A percentile compares a stretch with the other conserved stretches of the same genome.
These are phyloP conservation scores for Oreotrochilus melanogaster DNA, from an alignment of 2,113 vertebrate species.

Conservation along the genomic window DNA sequence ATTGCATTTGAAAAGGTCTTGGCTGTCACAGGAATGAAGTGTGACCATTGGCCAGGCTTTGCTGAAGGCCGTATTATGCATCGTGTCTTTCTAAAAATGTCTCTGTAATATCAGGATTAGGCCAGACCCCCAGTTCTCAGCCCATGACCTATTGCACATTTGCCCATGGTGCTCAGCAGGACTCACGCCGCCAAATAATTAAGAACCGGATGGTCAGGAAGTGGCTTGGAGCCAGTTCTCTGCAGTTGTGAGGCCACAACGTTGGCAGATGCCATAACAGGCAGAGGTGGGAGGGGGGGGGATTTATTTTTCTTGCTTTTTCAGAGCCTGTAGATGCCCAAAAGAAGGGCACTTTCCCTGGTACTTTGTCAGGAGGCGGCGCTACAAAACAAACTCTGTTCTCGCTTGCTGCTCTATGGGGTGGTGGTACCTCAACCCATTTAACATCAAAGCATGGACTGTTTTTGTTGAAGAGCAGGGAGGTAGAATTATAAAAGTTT, in stretches of 20 bases:
- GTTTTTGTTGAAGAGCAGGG: fast-evolving
- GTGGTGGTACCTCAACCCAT: neutral
- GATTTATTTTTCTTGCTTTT: neutral
- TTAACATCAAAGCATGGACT: neutral
- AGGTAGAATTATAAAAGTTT: neutral
- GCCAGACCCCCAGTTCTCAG: slow-evolving; percentile 43
- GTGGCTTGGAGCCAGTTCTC: slow-evolving; percentile 48
- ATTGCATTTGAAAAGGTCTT: slow-evolving; percentile 59
- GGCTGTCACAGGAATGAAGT: slow-evolving; percentile 66
- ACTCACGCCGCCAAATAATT: slow-evolving; percentile 53
- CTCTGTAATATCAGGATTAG: slow-evolving; percentile 55
- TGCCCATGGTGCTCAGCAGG: slow-evolving; percentile 44
- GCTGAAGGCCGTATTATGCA: slow-evolving; percentile 34
- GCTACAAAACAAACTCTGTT: too few species aligned
- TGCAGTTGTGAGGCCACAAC: neutral
- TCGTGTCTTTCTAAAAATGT: slow-evolving; percentile 59
- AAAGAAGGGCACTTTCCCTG: too few species aligned
- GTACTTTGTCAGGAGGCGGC: too few species aligned
- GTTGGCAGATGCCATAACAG: slow-evolving; percentile 26
- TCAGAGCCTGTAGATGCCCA: neutral
- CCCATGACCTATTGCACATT: slow-evolving; percentile 56
- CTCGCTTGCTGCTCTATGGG: too few species aligned
- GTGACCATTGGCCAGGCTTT: slow-evolving; percentile 57
- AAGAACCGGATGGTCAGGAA: slow-evolving; percentile 49
- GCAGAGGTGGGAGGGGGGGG: neutral